Conservation (phyloP, 2,797 vertebrate genomes). For the Sebastes taczanowskii region DNA sequence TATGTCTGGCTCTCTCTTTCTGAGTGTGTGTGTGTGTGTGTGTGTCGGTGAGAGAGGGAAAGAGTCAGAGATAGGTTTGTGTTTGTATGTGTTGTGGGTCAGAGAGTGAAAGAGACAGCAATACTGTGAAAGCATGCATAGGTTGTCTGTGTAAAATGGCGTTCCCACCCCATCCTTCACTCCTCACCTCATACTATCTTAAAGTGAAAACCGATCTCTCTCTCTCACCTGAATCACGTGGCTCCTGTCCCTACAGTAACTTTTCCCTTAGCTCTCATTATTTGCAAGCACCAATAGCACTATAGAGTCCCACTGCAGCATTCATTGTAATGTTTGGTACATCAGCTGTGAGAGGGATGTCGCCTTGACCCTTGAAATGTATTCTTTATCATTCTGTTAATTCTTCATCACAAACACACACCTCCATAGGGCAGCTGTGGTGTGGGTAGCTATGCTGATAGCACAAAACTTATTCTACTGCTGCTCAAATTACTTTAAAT, state of each 20-base stretch:
- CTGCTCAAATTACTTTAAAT: slow-evolving; percentile 2
- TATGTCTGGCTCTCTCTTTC: slow-evolving; percentile 39
- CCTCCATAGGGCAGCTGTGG: slow-evolving; percentile 20
- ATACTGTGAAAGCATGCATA: too few species aligned
- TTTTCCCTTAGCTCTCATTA: background rate
- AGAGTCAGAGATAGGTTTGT: background rate
- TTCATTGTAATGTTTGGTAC: slow-evolving; percentile 7
- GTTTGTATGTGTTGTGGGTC: background rate
- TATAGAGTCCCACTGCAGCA: background rate
- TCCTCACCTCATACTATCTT: slow-evolving; percentile 25
- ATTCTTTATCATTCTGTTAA: slow-evolving; percentile 12
- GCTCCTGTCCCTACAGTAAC: background rate
- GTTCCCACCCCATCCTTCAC: slow-evolving; percentile 30
- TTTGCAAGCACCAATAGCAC: background rate
- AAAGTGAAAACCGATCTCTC: slow-evolving; percentile 12
- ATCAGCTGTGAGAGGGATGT: slow-evolving; percentile 12
- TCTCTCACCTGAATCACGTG: slow-evolving; percentile 5
- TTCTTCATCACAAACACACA: slow-evolving; percentile 9
- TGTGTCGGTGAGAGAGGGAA: background rate
- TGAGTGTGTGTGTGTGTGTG: slow-evolving; percentile 7
- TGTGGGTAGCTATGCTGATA: slow-evolving; percentile 30
- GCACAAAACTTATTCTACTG: background rate
- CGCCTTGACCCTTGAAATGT: slow-evolving; percentile 18
- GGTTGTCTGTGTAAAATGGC: background rate
- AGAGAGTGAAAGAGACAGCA: too few species aligned